Conservation (phyloP, 2,888 invertebrate species). For the Operophtera brumata region DNA sequence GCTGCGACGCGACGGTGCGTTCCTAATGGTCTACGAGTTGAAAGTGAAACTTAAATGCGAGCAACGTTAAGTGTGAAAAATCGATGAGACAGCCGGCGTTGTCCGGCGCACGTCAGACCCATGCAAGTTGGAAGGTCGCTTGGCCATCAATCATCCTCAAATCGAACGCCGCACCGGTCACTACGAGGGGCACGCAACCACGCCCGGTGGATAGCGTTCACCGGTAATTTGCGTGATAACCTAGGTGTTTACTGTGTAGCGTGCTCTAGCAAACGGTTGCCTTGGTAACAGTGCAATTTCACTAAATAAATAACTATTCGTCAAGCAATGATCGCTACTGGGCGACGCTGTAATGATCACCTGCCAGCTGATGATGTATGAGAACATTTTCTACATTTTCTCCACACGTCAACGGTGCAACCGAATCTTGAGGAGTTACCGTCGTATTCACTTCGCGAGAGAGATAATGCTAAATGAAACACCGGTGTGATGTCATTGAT, state of each 20-base stretch:
- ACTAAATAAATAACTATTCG: constrained; percentile 44
- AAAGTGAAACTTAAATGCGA: constrained; percentile 66
- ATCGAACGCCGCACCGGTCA: constrained; percentile 39
- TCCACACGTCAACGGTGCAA: constrained; percentile 41
- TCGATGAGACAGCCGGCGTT: constrained; percentile 60
- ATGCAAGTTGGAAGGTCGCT: constrained; percentile 60
- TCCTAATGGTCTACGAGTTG: constrained; percentile 56
- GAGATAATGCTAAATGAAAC: constrained; percentile 35
- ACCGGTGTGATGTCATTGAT: constrained; percentile 37
- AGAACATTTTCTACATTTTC: constrained; percentile 74
- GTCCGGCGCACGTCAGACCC: constrained; percentile 58
- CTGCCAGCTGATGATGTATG: constrained; percentile 74
- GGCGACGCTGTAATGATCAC: constrained; percentile 60
- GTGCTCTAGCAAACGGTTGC: constrained; percentile 58
- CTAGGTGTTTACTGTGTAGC: constrained; percentile 46
- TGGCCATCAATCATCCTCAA: constrained; percentile 59
- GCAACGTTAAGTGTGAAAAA: constrained; percentile 59
- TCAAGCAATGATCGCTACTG: constrained; percentile 56
- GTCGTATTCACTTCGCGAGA: constrained; percentile 27
- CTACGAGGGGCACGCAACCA: constrained; percentile 45
- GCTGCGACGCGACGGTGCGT: constrained; percentile 45
- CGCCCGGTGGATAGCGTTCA: constrained; percentile 20
- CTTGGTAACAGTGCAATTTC: constrained; percentile 59
- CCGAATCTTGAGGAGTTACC: constrained; percentile 26
- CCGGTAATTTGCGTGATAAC: constrained; percentile 33